These are phyloP conservation scores for Saiga tatarica DNA, from an alignment of 2,113 vertebrate species.

Conservation along the genomic window DNA sequence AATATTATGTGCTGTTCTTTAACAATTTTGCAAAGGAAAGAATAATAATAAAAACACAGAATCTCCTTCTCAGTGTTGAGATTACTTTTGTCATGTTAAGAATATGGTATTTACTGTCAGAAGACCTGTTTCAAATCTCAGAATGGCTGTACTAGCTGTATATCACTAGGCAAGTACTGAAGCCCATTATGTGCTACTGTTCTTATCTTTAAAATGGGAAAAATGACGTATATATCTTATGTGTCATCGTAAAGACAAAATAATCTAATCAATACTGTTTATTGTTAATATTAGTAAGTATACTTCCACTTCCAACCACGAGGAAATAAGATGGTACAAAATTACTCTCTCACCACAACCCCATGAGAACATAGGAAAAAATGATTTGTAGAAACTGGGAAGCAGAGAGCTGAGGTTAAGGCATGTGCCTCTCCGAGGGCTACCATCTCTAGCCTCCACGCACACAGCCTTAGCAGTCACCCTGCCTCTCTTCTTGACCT, in stretches of 20 bases:
- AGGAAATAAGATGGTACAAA: neutral
- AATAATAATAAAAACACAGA: neutral
- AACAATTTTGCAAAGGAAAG: neutral
- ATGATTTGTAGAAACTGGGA: neutral
- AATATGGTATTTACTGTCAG: neutral
- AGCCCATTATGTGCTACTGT: neutral
- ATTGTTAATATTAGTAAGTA: neutral
- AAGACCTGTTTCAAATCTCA: neutral
- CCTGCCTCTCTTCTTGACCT: neutral
- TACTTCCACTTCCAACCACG: neutral
- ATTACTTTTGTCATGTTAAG: neutral
- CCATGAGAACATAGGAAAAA: neutral
- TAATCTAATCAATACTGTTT: neutral
- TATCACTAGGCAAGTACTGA: neutral
- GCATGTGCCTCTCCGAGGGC: accelerated
- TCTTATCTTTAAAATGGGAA: neutral
- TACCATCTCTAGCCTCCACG: neutral
- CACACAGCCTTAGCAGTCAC: neutral
- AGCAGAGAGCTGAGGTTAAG: neutral
- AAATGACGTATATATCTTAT: neutral
- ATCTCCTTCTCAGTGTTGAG: neutral
- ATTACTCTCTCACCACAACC: neutral
- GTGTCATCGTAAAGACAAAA: neutral
- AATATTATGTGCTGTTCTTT: neutral
- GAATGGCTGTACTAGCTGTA: neutral